Percentiles rank a stretch among this genome's conserved stretches.
Conservation (phyloP, 1,140 invertebrate species). For the Meloidogyne exigua region DNA sequence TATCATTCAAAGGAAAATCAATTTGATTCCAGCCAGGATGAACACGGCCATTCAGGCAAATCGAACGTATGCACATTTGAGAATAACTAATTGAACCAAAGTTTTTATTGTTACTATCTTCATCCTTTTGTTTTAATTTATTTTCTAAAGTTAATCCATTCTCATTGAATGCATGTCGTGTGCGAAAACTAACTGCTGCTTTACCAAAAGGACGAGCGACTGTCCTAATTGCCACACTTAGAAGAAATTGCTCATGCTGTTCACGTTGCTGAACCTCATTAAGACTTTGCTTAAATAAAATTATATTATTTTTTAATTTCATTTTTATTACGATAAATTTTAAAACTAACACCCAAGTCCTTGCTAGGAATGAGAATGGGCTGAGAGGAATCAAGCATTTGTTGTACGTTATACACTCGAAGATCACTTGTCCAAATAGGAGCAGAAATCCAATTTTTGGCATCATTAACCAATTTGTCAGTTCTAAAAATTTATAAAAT, state of each 20-base stretch:
- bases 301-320: constrained; percentile 10
- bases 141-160: neutral
- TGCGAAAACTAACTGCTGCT: constrained; percentile 38
- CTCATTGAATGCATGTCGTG: constrained; percentile 17
- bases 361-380: constrained; percentile 43
- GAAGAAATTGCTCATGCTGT: constrained; percentile 45
- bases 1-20: constrained; percentile 40
- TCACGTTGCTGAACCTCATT: constrained; percentile 43
- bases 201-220: constrained; percentile 44
- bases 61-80: constrained; percentile 32
- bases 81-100: neutral
- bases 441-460: constrained; percentile 16
- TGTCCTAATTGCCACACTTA: constrained; percentile 37
- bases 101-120: neutral
- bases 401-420: constrained; percentile 36
- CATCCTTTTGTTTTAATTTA: neutral
- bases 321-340: neutral
- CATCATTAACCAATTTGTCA: neutral
- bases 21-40: constrained; percentile 40
- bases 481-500: neutral
- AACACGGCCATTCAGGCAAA: constrained; percentile 46
- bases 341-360: constrained; percentile 14
- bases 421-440: constrained; percentile 44
- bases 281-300: constrained; percentile 6
- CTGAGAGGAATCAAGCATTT: constrained; percentile 47